These are phyloP conservation scores for Spodoptera frugiperda DNA, from an alignment of 1,140 invertebrate species.

Conservation along the genomic window DNA sequence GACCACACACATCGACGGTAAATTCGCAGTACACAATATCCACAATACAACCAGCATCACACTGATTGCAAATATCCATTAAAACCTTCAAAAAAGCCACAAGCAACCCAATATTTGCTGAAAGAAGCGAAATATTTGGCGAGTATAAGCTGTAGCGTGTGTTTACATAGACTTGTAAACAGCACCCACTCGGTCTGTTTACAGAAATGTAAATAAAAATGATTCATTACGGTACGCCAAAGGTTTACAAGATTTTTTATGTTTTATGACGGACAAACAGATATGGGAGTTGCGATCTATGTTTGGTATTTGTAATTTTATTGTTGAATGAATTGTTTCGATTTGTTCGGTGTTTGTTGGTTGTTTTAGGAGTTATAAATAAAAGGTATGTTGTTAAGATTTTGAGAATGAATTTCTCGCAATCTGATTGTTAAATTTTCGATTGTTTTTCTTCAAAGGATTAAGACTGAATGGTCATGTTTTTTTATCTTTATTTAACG, in stretches of 20 bases:
- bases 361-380: not conserved
- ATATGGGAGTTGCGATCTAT: not conserved
- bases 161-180: conserved; percentile 16
- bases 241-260: not conserved
- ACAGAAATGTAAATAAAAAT: conserved; percentile 21
- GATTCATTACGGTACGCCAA: not conserved
- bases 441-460: too few species aligned
- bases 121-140: conserved; percentile 22
- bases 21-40: not conserved
- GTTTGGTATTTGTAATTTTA: too few species aligned
- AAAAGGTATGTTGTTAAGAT: not conserved
- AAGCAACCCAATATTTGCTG: not conserved
- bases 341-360: too few species aligned
- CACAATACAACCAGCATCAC: not conserved
- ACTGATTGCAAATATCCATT: too few species aligned
- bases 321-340: too few species aligned
- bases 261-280: not conserved
- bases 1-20: too few species aligned
- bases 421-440: too few species aligned
- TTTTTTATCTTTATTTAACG: too few species aligned
- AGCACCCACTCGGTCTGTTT: conserved; percentile 3
- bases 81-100: not conserved
- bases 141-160: not conserved
- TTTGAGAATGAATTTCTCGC: too few species aligned
- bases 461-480: too few species aligned